A percentile compares a stretch with the other conserved stretches of the same genome.
These are phyloP conservation scores for Prochilodus magdalenae DNA, from an alignment of 2,113 vertebrate species.

Conservation along the genomic window DNA sequence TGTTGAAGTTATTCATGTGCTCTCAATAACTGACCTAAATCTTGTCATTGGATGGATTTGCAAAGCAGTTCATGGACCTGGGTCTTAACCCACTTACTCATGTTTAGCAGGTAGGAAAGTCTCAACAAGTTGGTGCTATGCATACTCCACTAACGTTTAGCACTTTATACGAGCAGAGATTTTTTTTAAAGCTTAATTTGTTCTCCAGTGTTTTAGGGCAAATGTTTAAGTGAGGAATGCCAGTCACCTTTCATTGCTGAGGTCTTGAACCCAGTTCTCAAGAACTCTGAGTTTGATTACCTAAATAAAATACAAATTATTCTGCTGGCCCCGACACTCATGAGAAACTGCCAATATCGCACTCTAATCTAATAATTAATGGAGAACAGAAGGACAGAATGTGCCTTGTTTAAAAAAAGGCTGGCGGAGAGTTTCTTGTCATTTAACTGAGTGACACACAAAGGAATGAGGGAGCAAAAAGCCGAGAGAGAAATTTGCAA, in stretches of 20 bases:
- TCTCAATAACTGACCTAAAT: no score
- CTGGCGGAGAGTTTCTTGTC: background rate
- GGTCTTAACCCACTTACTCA: no score
- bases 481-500: background rate
- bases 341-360: background rate
- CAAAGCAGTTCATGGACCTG: no score
- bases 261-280: background rate
- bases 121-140: no score
- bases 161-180: no score
- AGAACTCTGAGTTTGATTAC: background rate
- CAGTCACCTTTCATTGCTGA: background rate
- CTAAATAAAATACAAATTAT: background rate
- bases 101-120: no score
- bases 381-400: background rate
- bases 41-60: no score
- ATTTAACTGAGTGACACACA: background rate
- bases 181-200: background rate
- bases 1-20: no score
- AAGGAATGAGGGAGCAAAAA: background rate
- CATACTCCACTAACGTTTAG: no score
- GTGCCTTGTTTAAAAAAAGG: no score
- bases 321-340: background rate
- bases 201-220: background rate
- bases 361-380: background rate
- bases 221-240: background rate